Conservation (phyloP, 2,888 invertebrate genomes). For the Drosophila affinis region DNA sequence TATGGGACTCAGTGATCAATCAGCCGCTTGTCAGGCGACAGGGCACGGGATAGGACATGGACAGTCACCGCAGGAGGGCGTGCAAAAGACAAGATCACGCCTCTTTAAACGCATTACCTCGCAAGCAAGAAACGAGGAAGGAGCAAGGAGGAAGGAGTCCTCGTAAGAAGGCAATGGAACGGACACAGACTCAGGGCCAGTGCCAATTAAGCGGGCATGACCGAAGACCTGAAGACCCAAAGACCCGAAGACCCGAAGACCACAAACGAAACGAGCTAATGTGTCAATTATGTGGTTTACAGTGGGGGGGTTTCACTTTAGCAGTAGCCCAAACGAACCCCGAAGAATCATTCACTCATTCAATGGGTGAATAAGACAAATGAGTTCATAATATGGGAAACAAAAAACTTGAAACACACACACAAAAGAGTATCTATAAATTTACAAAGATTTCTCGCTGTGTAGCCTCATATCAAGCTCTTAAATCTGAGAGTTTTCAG, state of each 20-base stretch:
- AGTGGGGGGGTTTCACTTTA: constrained; percentile 33
- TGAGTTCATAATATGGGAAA: constrained; percentile 67
- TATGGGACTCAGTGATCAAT: constrained; percentile 69
- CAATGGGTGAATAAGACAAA: constrained; percentile 54
- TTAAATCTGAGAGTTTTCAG: constrained; percentile 49
- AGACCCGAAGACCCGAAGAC: constrained; percentile 35
- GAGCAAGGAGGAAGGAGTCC: constrained; percentile 12
- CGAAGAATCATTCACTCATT: constrained; percentile 22
- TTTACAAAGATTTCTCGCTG: neutral
- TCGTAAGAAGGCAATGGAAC: constrained; percentile 28
- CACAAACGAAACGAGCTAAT: constrained; percentile 66
- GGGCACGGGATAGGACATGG: constrained; percentile 15
- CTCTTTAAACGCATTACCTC: constrained; percentile 70
- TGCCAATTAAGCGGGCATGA: constrained; percentile 65
- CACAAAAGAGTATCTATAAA: neutral
- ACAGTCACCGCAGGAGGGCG: constrained; percentile 73
- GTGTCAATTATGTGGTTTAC: constrained; percentile 77
- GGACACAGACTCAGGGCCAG: constrained; percentile 4
- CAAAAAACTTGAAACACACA: neutral
- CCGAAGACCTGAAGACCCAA: constrained; percentile 35
- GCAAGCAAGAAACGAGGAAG: constrained; percentile 13
- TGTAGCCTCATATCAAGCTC: constrained; percentile 32
- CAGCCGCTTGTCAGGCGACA: constrained; percentile 58
- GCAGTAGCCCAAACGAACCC: constrained; percentile 15
- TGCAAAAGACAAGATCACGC: constrained; percentile 78